Evolutionary conservation across 1,140 invertebrate species (phyloP).

Genomic region (Zaprionus camerounensis): DNA sequence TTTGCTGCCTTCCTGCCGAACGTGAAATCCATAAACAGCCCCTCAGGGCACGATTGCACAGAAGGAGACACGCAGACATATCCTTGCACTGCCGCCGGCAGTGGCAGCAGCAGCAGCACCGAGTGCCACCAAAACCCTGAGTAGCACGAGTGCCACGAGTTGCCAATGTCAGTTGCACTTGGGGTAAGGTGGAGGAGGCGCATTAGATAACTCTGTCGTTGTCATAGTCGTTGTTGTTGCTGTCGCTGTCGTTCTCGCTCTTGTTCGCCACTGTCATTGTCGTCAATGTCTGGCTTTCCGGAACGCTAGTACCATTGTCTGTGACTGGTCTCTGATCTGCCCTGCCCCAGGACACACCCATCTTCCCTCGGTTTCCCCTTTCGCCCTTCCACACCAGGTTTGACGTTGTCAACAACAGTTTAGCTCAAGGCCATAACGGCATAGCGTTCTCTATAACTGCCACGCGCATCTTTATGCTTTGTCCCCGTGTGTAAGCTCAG

Average conservation of each 20-base stretch:
- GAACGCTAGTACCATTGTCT: slow-evolving; percentile 64
- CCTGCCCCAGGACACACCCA: background rate
- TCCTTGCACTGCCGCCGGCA: slow-evolving; percentile 33
- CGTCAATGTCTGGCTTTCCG: slow-evolving; percentile 69
- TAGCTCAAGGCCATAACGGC: slow-evolving; percentile 78
- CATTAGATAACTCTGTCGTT: slow-evolving; percentile 31
- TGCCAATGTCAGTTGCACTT: slow-evolving; percentile 10
- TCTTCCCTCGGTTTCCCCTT: background rate
- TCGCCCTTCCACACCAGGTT: slow-evolving; percentile 11
- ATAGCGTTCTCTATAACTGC: slow-evolving; percentile 68
- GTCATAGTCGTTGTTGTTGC: background rate
- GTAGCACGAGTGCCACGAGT: slow-evolving; percentile 3
- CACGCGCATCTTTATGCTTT: slow-evolving; percentile 47
- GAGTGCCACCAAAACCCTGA: background rate
- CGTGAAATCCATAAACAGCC: slow-evolving; percentile 74
- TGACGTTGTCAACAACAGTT: slow-evolving; percentile 77
- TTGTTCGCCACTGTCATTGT: slow-evolving; percentile 11
- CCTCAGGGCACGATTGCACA: slow-evolving; percentile 58
- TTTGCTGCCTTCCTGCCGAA: slow-evolving; percentile 74
- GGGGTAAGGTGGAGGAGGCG: background rate
- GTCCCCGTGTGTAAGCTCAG: slow-evolving; percentile 11
- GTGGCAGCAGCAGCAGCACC: background rate
- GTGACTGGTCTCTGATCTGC: slow-evolving; percentile 22
- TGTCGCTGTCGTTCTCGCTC: background rate
- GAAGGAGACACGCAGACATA: slow-evolving; percentile 50